Percentiles rank a stretch among this genome's conserved stretches.
Evolutionary conservation across 2,888 invertebrate species (phyloP).

Genomic region (Oxycera nigricornis): DNA sequence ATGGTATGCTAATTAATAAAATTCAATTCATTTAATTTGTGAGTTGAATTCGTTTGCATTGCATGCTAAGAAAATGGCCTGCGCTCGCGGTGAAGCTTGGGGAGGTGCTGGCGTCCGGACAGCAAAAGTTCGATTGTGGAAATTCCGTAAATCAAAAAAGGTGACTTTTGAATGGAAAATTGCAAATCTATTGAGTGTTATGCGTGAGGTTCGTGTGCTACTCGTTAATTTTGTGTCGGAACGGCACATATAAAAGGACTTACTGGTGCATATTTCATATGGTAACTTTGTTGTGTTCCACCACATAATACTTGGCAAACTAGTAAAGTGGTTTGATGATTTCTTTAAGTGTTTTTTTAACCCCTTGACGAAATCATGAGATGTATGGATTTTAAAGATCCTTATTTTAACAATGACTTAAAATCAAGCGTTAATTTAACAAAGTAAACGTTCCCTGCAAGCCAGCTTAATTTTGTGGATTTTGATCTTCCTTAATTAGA

Average conservation of each 20-base stretch:
- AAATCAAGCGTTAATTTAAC: too few species aligned
- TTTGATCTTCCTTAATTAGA: too few species aligned
- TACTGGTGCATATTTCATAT: slow-evolving; percentile 1
- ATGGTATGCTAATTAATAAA: slow-evolving; percentile 37
- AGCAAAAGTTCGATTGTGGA: background rate
- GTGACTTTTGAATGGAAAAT: slow-evolving; percentile 30
- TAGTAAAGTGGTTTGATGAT: background rate
- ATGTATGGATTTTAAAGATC: too few species aligned
- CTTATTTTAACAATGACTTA: too few species aligned
- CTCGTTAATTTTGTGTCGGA: slow-evolving; percentile 1
- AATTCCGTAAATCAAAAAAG: slow-evolving; percentile 24
- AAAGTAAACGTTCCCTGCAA: too few species aligned
- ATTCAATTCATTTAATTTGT: slow-evolving; percentile 34
- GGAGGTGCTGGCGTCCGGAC: background rate
- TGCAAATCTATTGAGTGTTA: background rate
- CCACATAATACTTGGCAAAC: background rate
- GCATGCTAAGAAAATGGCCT: slow-evolving; percentile 19
- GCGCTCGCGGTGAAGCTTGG: background rate
- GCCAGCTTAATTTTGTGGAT: too few species aligned
- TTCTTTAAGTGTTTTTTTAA: background rate
- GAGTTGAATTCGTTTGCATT: slow-evolving; percentile 13
- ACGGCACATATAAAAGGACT: slow-evolving; percentile 8
- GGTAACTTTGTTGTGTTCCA: background rate
- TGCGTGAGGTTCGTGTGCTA: background rate
- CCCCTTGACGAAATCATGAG: background rate